Percentiles rank a stretch among this genome's conserved stretches.
phyloP scores from a whole-genome alignment of 2,888 invertebrate genomes.

The Sisyra terminalis region DNA sequence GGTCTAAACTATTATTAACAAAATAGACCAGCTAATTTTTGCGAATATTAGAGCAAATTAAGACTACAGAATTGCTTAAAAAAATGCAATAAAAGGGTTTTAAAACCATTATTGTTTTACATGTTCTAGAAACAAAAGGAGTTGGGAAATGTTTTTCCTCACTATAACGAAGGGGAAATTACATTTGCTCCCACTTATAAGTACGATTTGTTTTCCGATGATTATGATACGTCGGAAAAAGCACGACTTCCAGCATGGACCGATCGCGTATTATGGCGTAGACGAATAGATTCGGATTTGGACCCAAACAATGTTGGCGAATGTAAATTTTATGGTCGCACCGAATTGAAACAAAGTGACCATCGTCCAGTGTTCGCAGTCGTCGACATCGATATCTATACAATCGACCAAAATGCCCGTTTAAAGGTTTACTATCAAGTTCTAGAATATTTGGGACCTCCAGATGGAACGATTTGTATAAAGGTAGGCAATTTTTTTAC shows the following conservation, averaged over 20 bases:
- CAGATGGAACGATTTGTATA: constrained; percentile 85
- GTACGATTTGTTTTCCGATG: constrained; percentile 95
- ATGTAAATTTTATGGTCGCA: constrained; percentile 76
- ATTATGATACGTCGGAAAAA: constrained; percentile 98
- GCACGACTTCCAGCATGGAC: constrained; percentile 97
- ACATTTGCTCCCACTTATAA: constrained; percentile 95
- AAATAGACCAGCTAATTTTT: too few species aligned
- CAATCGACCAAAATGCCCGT: constrained; percentile 60
- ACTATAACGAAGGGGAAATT: constrained; percentile 84
- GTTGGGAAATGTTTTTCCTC: constrained; percentile 73
- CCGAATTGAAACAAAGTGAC: constrained; percentile 93
- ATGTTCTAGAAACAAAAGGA: constrained; percentile 47
- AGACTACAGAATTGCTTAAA: neutral
- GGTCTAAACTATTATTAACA: too few species aligned
- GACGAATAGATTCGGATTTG: constrained; percentile 42
- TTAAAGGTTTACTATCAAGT: constrained; percentile 71
- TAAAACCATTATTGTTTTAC: neutral
- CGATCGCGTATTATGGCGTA: constrained; percentile 89
- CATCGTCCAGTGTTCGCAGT: constrained; percentile 91
- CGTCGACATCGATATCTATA: constrained; percentile 72
- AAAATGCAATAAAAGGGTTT: neutral
- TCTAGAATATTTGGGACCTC: constrained; percentile 77
- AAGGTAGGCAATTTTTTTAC: too few species aligned
- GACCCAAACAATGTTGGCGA: constrained; percentile 50
- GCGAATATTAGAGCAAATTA: too few species aligned